Conservation (phyloP, 1,140 invertebrate species). For the Brachionus sp. region DNA sequence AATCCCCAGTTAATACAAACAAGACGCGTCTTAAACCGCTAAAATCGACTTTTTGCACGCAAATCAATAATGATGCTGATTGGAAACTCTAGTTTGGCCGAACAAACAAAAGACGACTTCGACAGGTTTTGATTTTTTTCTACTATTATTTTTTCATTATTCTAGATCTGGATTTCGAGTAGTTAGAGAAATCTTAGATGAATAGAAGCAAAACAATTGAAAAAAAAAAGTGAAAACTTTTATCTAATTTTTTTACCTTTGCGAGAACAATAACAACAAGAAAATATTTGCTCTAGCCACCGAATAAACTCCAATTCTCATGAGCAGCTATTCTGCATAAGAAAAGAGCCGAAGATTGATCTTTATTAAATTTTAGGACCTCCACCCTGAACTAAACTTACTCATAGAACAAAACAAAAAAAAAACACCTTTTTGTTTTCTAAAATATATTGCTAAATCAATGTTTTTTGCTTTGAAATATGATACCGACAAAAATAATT, state of each 20-base stretch:
- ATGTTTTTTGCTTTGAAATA: neutral
- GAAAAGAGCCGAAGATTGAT: neutral
- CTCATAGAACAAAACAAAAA: neutral
- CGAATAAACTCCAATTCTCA: slow-evolving; percentile 11
- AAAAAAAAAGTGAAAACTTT: neutral
- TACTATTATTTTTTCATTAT: neutral
- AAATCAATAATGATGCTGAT: slow-evolving; percentile 39
- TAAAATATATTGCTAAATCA: slow-evolving; percentile 18
- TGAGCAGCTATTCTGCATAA: neutral
- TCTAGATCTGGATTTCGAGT: neutral
- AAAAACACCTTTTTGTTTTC: slow-evolving; percentile 30
- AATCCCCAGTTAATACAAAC: neutral
- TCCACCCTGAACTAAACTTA: neutral
- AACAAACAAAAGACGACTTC: slow-evolving; percentile 36
- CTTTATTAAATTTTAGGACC: slow-evolving; percentile 16
- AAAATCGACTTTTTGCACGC: slow-evolving; percentile 24
- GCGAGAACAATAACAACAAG: neutral
- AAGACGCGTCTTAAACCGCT: slow-evolving; percentile 41
- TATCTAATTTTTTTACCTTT: slow-evolving; percentile 11
- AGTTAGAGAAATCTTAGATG: neutral
- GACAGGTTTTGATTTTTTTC: slow-evolving; percentile 8
- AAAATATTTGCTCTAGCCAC: slow-evolving; percentile 16
- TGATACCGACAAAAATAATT: neutral
- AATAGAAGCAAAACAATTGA: neutral
- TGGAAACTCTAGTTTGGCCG: slow-evolving; percentile 25